A percentile compares a stretch with the other conserved stretches of the same genome.
Evolutionary conservation across 2,797 vertebrate genomes (phyloP).

Genomic region (Phylloscopus collybita): DNA sequence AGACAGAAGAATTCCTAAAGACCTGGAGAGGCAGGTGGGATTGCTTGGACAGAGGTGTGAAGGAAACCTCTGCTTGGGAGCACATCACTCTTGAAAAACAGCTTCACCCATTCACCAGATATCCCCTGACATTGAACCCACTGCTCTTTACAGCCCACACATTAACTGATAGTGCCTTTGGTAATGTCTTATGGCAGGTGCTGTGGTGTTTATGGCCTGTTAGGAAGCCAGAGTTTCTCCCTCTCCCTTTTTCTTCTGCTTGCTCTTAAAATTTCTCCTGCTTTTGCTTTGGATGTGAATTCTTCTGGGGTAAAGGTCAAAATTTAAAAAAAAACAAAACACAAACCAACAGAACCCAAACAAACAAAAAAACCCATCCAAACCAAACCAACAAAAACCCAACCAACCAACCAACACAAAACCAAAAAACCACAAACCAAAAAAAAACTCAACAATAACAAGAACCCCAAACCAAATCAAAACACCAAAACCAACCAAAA

Average conservation of each 20-base stretch:
- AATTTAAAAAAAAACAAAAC: not conserved
- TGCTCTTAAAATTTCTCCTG: not conserved
- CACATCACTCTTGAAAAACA: not conserved
- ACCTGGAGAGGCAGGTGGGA: not conserved
- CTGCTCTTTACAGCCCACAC: not conserved
- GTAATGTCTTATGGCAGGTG: not conserved
- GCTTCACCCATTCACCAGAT: not conserved
- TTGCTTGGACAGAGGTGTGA: not conserved
- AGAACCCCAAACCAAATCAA: too few relatives aligned
- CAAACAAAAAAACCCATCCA: too few relatives aligned
- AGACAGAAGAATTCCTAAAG: not conserved
- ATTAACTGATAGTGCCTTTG: not conserved
- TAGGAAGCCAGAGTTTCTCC: not conserved
- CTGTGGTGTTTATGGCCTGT: not conserved
- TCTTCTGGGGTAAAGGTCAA: slow-evolving; percentile 18
- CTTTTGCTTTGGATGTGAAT: not conserved
- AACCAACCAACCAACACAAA: too few relatives aligned
- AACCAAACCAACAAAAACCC: too few relatives aligned
- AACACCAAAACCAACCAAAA: too few relatives aligned
- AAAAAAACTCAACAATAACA: too few relatives aligned
- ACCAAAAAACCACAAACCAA: too few relatives aligned
- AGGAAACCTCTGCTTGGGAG: not conserved
- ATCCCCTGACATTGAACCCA: not conserved
- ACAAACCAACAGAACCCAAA: not conserved
- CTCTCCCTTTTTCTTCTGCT: not conserved